Conservation (phyloP, 1,140 invertebrate species). For the Cotesia vestalis region DNA sequence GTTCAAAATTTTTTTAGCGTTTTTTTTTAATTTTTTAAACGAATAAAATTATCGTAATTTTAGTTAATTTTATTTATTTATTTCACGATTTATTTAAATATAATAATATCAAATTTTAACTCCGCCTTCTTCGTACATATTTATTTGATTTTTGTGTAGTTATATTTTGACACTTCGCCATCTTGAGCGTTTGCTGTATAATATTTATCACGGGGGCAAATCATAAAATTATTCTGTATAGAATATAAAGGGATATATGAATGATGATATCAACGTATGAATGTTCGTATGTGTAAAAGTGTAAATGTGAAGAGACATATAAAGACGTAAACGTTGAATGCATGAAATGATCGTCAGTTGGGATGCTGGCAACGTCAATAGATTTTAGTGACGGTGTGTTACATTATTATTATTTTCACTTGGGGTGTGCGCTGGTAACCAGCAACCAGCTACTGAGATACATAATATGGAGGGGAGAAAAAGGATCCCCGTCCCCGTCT, state of each 20-base stretch:
- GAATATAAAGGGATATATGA: neutral
- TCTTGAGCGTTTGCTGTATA: constrained; percentile 50
- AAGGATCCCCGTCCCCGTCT: constrained; percentile 27
- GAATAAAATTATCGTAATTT: no score
- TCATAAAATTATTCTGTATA: constrained; percentile 21
- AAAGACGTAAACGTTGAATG: constrained; percentile 24
- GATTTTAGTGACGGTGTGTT: constrained; percentile 56
- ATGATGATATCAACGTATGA: neutral
- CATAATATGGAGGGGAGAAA: neutral
- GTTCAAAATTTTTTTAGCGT: no score
- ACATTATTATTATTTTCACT: constrained; percentile 58
- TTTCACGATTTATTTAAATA: no score
- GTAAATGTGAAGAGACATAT: constrained; percentile 11
- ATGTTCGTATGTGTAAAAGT: constrained; percentile 14
- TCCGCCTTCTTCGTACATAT: neutral
- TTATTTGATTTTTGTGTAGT: constrained; percentile 31
- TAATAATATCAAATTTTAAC: no score
- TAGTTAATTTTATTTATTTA: no score
- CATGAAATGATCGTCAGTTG: constrained; percentile 37
- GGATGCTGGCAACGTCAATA: constrained; percentile 55
- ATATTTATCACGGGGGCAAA: constrained; percentile 49
- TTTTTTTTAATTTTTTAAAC: no score
- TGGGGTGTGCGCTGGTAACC: constrained; percentile 39
- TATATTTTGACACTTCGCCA: constrained; percentile 61
- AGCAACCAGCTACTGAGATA: constrained; percentile 14